A percentile compares a stretch with the other conserved stretches of the same genome.
phyloP scores from a whole-genome alignment of 2,797 vertebrate genomes.

The Staurois parvus region DNA sequence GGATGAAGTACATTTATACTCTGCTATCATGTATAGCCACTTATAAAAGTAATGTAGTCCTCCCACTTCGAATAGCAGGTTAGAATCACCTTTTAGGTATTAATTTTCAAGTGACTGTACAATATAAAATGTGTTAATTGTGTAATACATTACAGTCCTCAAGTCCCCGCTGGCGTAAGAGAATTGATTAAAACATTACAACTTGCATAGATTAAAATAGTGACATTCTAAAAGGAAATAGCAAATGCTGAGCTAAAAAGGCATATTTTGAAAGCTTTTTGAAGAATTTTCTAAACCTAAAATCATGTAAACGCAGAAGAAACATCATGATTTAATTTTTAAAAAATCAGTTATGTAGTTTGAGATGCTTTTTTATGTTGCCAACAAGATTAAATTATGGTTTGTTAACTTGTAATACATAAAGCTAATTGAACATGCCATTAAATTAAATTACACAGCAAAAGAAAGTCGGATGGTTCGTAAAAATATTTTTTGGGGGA shows the following conservation, averaged over 20 bases:
- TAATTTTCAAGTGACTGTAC: slow-evolving; percentile 18
- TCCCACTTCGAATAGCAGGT: neutral
- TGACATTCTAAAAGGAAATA: neutral
- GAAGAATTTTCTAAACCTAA: neutral
- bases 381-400: slow-evolving; percentile 63
- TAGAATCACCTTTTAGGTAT: neutral
- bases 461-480: slow-evolving; percentile 62
- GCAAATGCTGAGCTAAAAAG: neutral
- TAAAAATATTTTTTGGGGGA: slow-evolving; percentile 55
- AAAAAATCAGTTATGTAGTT: too few relatives aligned
- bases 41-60: neutral
- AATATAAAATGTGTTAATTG: slow-evolving; percentile 42
- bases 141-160: slow-evolving; percentile 5
- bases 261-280: neutral
- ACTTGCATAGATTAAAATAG: slow-evolving; percentile 11
- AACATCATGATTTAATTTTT: too few relatives aligned
- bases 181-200: slow-evolving; percentile 30
- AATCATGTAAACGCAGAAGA: neutral
- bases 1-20: too few relatives aligned
- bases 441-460: slow-evolving; percentile 73
- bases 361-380: slow-evolving; percentile 72
- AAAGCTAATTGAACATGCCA: slow-evolving; percentile 65
- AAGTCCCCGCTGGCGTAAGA: neutral
- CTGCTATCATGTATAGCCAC: too few relatives aligned
- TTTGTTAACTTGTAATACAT: slow-evolving; percentile 33